Conservation (phyloP, 2,888 invertebrate species). For the Leucoma salicis region DNA sequence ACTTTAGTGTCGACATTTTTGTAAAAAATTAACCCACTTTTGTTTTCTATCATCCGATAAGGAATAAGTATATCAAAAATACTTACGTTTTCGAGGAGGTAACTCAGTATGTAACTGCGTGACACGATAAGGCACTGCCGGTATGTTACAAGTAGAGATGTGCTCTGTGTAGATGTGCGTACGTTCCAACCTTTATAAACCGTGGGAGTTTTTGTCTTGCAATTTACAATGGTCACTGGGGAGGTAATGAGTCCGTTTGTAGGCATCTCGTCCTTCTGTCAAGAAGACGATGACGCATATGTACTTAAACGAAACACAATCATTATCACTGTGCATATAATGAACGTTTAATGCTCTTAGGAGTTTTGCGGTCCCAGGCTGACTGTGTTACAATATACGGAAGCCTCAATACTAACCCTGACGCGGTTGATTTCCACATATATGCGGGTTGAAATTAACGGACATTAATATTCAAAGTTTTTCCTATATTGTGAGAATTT, state of each 20-base stretch:
- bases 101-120: conserved; percentile 8
- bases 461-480: conserved; percentile 27
- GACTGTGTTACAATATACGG: conserved; percentile 33
- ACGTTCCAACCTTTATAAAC: conserved; percentile 74
- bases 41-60: too few species aligned
- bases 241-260: conserved; percentile 78
- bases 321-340: conserved; percentile 50
- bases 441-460: conserved; percentile 22
- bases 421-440: conserved; percentile 23
- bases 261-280: conserved; percentile 73
- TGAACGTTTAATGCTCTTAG: conserved; percentile 26
- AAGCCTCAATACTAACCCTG: conserved; percentile 31
- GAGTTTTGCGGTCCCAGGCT: conserved; percentile 35
- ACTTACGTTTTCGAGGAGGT: conserved; percentile 3
- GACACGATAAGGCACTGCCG: conserved; percentile 43
- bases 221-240: conserved; percentile 75
- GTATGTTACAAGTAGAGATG: conserved; percentile 61
- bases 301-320: conserved; percentile 55
- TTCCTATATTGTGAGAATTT: too few species aligned
- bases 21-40: too few species aligned
- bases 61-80: conserved; percentile 6
- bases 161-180: conserved; percentile 68
- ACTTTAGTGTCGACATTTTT: too few species aligned
- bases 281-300: conserved; percentile 65
- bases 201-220: conserved; percentile 79